phyloP scores from a whole-genome alignment of 1,140 invertebrate genomes.

The Zophobas morio region DNA sequence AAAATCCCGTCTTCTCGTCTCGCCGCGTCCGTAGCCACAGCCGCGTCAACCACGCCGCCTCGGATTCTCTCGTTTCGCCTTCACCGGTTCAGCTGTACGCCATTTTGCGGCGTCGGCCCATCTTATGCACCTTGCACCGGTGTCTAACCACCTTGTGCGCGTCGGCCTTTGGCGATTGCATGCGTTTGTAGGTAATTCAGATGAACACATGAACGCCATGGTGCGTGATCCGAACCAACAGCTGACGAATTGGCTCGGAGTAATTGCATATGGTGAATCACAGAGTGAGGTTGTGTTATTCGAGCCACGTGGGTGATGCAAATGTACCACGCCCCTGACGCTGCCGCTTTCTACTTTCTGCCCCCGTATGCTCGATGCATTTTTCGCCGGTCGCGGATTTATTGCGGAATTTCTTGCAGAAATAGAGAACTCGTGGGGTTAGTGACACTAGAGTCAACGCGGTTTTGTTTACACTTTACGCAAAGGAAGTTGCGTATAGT shows the following conservation, averaged over 20 bases:
- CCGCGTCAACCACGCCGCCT: no score
- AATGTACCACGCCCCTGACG: conserved; percentile 31
- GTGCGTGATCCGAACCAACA: conserved; percentile 39
- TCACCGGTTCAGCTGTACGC: conserved; percentile 53
- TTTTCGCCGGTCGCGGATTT: no score
- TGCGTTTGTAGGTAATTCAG: conserved; percentile 31
- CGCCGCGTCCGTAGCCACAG: no score
- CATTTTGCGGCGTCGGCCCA: conserved; percentile 54
- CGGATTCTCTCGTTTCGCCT: no score
- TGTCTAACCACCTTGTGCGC: not conserved
- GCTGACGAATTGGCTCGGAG: conserved; percentile 47
- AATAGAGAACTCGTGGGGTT: not conserved
- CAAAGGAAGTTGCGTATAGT: conserved; percentile 48
- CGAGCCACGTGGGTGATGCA: conserved; percentile 34
- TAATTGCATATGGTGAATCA: conserved; percentile 36
- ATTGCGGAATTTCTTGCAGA: no score
- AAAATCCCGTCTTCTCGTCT: no score
- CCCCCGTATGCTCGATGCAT: no score
- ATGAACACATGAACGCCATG: conserved; percentile 31
- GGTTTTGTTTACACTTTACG: conserved; percentile 40
- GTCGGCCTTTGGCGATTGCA: not conserved
- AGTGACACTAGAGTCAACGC: conserved; percentile 22
- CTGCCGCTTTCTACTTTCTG: not conserved
- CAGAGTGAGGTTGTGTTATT: conserved; percentile 22
- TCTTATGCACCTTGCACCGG: not conserved